Base-by-base conservation (phyloP, 2,888 invertebrate species). In the Eupeodes latifasciatus region DNA sequence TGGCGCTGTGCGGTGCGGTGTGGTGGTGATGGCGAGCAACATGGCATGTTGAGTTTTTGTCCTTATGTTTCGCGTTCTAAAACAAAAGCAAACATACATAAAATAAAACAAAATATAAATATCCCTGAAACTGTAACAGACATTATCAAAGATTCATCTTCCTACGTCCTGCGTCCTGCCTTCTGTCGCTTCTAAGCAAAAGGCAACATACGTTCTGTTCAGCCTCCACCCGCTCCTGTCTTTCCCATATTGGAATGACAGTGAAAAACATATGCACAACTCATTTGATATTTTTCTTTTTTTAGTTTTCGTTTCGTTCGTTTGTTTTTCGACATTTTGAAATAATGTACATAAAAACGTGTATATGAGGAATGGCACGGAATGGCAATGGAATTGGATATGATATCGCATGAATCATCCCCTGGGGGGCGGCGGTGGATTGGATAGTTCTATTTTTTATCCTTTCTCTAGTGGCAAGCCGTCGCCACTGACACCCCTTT, bases 331-430 rank as follows among this genome's bases (percentile, higher is more conserved):
- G n/a, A 55, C 51, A 16, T n/a, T 69, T 53, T 69, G 69, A n/a
- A 51, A 36, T 10, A 51, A 40, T 40, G 40, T 36, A 14, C 11
- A 67, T 27, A 49, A 66, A 66, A 47, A 66, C 49, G 16, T 69
- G 51, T 53, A 71, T 40, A 71, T 53, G 69, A 71, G 71, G 57
- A 80, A 67, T 61, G 78, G 76, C 72, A 72, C 61, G 74, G 66
- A 81, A 85, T 85, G 85, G 86, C 79, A 87, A 83, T 87, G 87
- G 87, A 87, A 87, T 87, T 87, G 87, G 80, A 77, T 87, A 83
- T 87, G 79, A 82, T 83, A 87, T 83, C 83, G 36, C 34, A 80
- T 87, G 83, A 80, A 83, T 87, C 86, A 83, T 79, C 79, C 87
- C 87, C 55, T 34, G 71, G 83, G 87, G 80, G 27, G 72, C 59